Conservation (phyloP, 2,113 vertebrate genomes). For the Cyprinodon brontotheroides region DNA sequence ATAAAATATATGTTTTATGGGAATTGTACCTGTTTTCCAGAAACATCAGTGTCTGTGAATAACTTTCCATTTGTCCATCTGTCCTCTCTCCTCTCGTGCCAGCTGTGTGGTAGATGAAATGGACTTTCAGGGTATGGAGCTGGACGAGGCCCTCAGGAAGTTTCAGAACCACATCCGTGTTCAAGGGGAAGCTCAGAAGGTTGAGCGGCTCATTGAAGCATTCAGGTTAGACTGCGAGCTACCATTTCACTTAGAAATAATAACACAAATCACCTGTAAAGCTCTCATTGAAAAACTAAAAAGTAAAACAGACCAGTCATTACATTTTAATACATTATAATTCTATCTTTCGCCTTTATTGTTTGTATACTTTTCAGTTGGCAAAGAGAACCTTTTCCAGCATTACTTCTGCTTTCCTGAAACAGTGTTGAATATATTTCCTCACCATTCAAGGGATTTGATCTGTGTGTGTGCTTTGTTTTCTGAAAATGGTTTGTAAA, state of each 20-base stretch:
- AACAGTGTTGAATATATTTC: slow-evolving; percentile 25
- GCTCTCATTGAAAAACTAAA: not conserved
- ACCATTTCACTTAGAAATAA: too few relatives aligned
- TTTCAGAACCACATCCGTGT: slow-evolving; percentile 98
- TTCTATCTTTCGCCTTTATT: slow-evolving; percentile 1
- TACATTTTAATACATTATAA: not conserved
- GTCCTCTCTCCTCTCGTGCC: slow-evolving; percentile 14
- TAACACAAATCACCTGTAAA: not conserved
- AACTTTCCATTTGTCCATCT: not conserved
- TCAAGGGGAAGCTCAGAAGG: slow-evolving; percentile 97
- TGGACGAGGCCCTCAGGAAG: slow-evolving; percentile 97
- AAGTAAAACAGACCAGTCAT: not conserved
- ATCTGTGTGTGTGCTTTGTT: not conserved
- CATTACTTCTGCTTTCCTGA: slow-evolving; percentile 44
- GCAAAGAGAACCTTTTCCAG: slow-evolving; percentile 28
- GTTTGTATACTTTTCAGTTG: not conserved
- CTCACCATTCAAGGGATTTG: not conserved
- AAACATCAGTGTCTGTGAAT: not conserved
- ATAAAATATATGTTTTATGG: not conserved
- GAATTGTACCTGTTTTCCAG: not conserved
- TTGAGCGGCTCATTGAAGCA: slow-evolving; percentile 96
- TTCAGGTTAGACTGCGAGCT: slow-evolving; percentile 83
- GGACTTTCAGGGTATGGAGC: slow-evolving; percentile 96
- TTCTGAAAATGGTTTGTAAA: not conserved
- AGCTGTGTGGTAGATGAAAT: slow-evolving; percentile 98